phyloP scores from a whole-genome alignment of 2,113 vertebrate species.

The Colaptes auratus region DNA sequence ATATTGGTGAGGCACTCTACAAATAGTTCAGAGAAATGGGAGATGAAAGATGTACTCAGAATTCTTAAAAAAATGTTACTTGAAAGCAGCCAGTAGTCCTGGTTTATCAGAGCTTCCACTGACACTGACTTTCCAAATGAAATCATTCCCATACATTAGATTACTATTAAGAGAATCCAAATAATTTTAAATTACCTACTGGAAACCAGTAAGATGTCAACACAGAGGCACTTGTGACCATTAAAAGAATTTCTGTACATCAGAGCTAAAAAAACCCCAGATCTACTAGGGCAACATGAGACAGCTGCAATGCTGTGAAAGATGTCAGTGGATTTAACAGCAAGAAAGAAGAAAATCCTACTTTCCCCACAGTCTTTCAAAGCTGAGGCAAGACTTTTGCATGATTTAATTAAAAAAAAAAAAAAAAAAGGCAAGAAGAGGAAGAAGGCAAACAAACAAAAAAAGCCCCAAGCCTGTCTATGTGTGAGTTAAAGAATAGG shows the following conservation, averaged over 20 bases:
- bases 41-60: background rate
- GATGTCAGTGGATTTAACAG: background rate
- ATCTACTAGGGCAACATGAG: background rate
- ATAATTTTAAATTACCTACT: background rate
- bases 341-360: background rate
- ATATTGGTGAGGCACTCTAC: background rate
- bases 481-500: background rate
- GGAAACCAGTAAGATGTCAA: background rate
- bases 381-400: background rate
- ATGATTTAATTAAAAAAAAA: constrained; percentile 35
- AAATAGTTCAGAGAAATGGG: background rate
- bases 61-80: background rate
- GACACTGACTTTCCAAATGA: background rate
- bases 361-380: background rate
- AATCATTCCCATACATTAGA: background rate
- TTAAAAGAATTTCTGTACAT: background rate
- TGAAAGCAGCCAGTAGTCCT: background rate
- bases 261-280: background rate
- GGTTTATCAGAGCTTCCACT: background rate
- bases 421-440: background rate
- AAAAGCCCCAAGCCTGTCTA: background rate
- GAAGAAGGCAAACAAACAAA: background rate
- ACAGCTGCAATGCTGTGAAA: background rate
- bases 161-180: background rate
- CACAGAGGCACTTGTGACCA: background rate